A percentile compares a stretch with the other conserved stretches of the same genome.
phyloP scores from a whole-genome alignment of 2,113 vertebrate genomes.

The Cygnus atratus region DNA sequence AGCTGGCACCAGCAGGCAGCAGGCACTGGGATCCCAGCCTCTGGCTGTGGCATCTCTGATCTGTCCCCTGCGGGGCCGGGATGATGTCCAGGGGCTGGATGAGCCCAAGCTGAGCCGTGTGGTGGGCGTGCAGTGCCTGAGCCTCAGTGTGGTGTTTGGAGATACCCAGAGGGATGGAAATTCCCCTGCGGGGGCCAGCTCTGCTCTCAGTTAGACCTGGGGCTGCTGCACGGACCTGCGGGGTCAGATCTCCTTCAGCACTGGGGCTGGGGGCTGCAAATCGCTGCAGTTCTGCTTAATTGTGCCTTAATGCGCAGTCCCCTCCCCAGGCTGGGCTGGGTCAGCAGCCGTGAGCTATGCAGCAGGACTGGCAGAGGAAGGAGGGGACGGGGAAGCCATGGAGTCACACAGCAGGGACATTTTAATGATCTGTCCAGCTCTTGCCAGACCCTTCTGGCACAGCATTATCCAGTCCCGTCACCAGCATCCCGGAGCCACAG shows the following conservation, averaged over 20 bases:
- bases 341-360: background rate
- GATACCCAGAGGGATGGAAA: background rate
- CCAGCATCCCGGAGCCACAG: background rate
- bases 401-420: background rate
- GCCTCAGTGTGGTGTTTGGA: rapidly evolving
- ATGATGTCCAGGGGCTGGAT: background rate
- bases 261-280: background rate
- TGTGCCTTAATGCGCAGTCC: rapidly evolving
- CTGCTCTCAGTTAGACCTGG: background rate
- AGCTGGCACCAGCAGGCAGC: no score
- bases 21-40: no score
- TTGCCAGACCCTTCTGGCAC: background rate
- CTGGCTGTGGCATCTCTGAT: background rate
- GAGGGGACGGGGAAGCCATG: background rate
- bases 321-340: background rate
- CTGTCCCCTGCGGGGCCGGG: background rate
- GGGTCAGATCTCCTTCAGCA: background rate
- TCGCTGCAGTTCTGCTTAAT: background rate
- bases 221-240: background rate
- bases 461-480: background rate
- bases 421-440: constrained; percentile 62
- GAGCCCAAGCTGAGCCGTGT: background rate
- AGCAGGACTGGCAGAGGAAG: background rate
- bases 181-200: rapidly evolving
- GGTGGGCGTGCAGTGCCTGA: background rate